Evolutionary conservation across 2,888 invertebrate species (phyloP), one percentile per base, ranked within the genome.

Genomic region (Machimus rusticus): DNA sequence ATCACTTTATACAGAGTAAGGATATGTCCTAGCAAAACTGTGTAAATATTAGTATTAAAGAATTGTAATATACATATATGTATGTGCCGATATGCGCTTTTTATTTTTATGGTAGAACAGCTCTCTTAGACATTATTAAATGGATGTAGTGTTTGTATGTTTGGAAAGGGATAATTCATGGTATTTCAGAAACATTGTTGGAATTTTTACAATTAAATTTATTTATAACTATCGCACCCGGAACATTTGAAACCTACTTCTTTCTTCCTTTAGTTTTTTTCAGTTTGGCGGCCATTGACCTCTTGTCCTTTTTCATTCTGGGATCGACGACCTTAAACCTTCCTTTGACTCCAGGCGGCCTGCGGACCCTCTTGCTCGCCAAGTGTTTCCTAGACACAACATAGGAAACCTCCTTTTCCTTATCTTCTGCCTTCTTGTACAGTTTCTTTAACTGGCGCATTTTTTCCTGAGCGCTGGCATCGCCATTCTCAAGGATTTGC

Each of bases 281-380:
- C 28, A 57, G 77, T 57, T 86, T 86, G 14, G 57, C 77, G 12
- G 37, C n/a, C 14, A 37, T 5, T 0, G 96, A 95, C 88, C 96
- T 94, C 90, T 96, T 93, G 92, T 99, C 99, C 93, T 99, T 99
- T 93, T 99, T 99, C 96, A 99, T 96, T 89, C 99, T 94, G 1
- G 96, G 95, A 94, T 99, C 99, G 5, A 99, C 99, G n/a, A 99
- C 96, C 92, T 96, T 98, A 93, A 96, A 99, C 46, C 95, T 96
- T 86, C 99, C 99, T 92, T 98, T 98, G 31, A 98, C 96, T 74
- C 98, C 98, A 0, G 95, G 93, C 8, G 99, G 99, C 89, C 98
- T 94, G 84, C 94, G 94, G 88, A 96, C 95, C 86, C 95, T 94
- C 91, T 97, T 97, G 0, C 96, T 95, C 0, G 96, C 94, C 89